These are phyloP conservation scores for Tachystola acroxantha DNA, from an alignment of 2,888 invertebrate genomes.

Conservation along the genomic window DNA sequence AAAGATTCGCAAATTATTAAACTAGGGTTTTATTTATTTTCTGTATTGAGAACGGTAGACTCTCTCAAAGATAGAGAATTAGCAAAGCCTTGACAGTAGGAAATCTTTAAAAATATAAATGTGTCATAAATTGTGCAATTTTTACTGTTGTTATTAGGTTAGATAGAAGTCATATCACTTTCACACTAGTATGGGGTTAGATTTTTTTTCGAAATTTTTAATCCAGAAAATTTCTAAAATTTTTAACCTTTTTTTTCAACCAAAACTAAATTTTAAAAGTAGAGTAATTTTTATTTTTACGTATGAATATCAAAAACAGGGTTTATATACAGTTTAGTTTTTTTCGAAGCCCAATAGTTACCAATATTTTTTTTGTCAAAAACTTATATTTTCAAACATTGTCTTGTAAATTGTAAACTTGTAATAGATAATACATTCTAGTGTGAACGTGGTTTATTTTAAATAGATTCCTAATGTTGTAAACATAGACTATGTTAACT, in stretches of 20 bases:
- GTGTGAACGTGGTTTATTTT: constrained; percentile 4
- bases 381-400: not conserved
- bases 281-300: too few relatives aligned
- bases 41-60: too few relatives aligned
- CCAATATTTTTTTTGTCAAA: not conserved
- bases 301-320: too few relatives aligned
- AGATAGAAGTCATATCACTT: constrained; percentile 2
- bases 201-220: too few relatives aligned
- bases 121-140: constrained; percentile 30
- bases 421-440: not conserved
- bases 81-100: constrained; percentile 10
- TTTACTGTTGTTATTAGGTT: constrained; percentile 33
- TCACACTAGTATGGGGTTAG: constrained; percentile 13
- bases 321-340: too few relatives aligned
- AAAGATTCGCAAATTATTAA: too few relatives aligned
- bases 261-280: too few relatives aligned
- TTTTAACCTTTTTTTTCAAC: too few relatives aligned
- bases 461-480: constrained; percentile 1
- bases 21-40: too few relatives aligned
- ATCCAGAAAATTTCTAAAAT: too few relatives aligned
- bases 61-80: not conserved
- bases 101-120: not conserved
- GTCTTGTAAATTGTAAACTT: not conserved
- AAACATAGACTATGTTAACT: not conserved
- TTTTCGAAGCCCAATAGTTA: too few relatives aligned